phyloP scores from a whole-genome alignment of 1,140 invertebrate species.

The Macrocentrus cingulum region DNA sequence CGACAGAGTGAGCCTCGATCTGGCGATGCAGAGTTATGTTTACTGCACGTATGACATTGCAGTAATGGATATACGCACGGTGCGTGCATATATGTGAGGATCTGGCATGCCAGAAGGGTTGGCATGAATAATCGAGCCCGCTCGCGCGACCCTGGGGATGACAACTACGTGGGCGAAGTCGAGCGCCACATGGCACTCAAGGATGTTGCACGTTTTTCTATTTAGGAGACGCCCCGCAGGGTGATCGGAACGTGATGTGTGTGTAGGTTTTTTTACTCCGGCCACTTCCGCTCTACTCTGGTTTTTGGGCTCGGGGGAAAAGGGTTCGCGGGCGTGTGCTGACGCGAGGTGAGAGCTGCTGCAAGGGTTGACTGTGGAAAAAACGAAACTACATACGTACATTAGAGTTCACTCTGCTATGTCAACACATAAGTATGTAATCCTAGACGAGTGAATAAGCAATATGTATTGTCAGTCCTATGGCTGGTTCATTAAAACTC shows the following conservation, averaged over 20 bases:
- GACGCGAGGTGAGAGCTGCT: not conserved
- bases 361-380: not conserved
- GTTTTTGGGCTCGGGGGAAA: not conserved
- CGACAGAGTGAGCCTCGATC: no score
- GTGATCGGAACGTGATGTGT: not conserved
- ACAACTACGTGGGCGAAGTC: conserved; percentile 8
- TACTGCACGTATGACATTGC: no score
- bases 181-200: not conserved
- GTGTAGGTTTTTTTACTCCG: not conserved
- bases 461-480: no score
- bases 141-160: conserved; percentile 2
- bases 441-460: no score
- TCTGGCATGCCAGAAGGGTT: conserved; percentile 2
- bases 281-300: not conserved
- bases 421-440: no score
- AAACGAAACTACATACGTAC: no score
- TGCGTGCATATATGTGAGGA: no score
- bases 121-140: conserved; percentile 14
- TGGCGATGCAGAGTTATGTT: no score
- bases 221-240: not conserved
- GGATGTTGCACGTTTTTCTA: conserved; percentile 4
- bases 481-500: no score
- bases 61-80: no score
- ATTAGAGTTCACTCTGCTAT: not conserved
- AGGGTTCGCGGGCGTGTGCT: not conserved